Conservation (phyloP, 2,888 invertebrate species). For the Nomada hirtipes region DNA sequence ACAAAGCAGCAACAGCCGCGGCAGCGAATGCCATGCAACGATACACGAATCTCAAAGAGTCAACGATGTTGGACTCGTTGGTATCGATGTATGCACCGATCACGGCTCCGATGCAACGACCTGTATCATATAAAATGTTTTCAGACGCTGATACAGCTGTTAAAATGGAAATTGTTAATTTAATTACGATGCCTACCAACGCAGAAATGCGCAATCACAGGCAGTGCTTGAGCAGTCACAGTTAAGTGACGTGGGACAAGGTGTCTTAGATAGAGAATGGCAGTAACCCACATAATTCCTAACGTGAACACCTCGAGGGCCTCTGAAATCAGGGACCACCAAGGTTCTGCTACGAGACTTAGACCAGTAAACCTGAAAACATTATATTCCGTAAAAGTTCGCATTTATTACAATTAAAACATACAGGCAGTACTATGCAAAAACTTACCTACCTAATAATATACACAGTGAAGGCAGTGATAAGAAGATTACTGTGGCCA, state of each 20-base stretch:
- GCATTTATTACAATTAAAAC: neutral
- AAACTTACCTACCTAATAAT: slow-evolving; percentile 87
- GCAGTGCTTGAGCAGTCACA: slow-evolving; percentile 91
- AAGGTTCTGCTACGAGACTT: slow-evolving; percentile 84
- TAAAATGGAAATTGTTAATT: neutral
- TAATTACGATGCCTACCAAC: slow-evolving; percentile 85
- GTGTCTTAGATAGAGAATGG: slow-evolving; percentile 92
- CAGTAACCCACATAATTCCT: slow-evolving; percentile 92
- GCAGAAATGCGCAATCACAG: slow-evolving; percentile 92
- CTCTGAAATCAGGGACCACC: slow-evolving; percentile 90
- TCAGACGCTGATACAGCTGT: neutral
- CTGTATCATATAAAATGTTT: slow-evolving; percentile 81
- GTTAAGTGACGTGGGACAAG: slow-evolving; percentile 91
- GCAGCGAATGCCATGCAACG: slow-evolving; percentile 89
- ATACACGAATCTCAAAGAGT: slow-evolving; percentile 86
- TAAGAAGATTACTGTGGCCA: slow-evolving; percentile 93
- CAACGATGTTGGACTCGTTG: slow-evolving; percentile 82
- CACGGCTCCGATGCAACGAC: slow-evolving; percentile 90
- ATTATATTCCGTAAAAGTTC: neutral
- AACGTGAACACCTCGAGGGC: slow-evolving; percentile 91
- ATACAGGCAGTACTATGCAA: neutral
- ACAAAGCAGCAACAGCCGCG: slow-evolving; percentile 88
- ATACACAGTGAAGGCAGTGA: slow-evolving; percentile 92
- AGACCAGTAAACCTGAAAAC: slow-evolving; percentile 77
- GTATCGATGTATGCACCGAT: slow-evolving; percentile 86